Conservation (phyloP, 2,113 vertebrate species). For the Prunella fulvescens region DNA sequence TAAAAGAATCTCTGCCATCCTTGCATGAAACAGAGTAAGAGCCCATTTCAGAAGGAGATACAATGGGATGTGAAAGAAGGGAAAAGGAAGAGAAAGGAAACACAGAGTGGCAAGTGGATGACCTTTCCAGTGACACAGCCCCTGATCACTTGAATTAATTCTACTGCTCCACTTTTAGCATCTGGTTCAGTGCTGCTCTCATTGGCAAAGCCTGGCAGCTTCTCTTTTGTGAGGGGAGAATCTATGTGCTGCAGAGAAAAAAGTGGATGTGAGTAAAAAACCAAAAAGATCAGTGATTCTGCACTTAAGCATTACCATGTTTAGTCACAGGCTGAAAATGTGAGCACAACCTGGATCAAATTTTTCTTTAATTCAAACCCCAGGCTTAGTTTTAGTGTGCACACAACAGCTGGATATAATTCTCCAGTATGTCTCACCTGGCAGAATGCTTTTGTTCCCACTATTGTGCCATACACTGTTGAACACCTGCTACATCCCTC, state of each 20-base stretch:
- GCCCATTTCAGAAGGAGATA: neutral
- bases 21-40: neutral
- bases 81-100: neutral
- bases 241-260: neutral
- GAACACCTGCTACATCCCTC: neutral
- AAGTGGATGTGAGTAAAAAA: neutral
- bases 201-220: neutral
- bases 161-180: neutral
- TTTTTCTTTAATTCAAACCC: neutral
- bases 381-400: neutral
- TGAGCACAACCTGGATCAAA: neutral
- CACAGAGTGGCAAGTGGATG: neutral
- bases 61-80: neutral
- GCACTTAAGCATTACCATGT: neutral
- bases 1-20: neutral
- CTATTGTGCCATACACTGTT: neutral
- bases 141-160: neutral
- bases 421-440: neutral
- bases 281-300: neutral
- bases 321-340: neutral
- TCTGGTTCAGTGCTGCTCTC: neutral
- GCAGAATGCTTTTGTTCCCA: neutral
- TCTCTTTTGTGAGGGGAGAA: neutral
- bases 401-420: neutral
- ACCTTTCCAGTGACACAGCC: neutral